A percentile compares a stretch with the other conserved stretches of the same genome.
Conservation (phyloP, 2,888 invertebrate genomes). For the Ophion ventricosus region DNA sequence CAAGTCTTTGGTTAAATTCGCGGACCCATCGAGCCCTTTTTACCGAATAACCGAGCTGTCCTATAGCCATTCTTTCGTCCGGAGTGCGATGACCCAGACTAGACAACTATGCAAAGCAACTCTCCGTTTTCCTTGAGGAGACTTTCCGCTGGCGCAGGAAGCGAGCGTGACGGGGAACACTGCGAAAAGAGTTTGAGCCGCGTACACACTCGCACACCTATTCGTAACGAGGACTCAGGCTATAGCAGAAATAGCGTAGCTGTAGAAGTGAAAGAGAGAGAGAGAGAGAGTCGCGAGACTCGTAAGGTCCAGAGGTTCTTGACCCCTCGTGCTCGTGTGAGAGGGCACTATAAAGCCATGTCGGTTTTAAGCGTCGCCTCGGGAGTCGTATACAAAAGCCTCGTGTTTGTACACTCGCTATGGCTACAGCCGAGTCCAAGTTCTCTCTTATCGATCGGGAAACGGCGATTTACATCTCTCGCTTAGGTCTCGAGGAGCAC, state of each 20-base stretch:
- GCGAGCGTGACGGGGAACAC: slow-evolving; percentile 48
- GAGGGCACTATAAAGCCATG: slow-evolving; percentile 73
- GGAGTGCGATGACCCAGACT: slow-evolving; percentile 53
- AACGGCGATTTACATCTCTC: slow-evolving; percentile 78
- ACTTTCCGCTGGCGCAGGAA: slow-evolving; percentile 32
- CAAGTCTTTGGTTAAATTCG: not conserved
- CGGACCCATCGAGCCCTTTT: not conserved
- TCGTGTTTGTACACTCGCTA: slow-evolving; percentile 16
- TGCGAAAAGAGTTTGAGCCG: slow-evolving; percentile 39
- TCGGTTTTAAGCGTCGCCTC: slow-evolving; percentile 65
- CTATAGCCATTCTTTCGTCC: not conserved
- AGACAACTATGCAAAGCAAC: slow-evolving; percentile 37
- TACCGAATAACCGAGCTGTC: not conserved
- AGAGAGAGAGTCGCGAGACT: not conserved
- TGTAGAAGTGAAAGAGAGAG: slow-evolving; percentile 16
- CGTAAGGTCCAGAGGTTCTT: slow-evolving; percentile 77
- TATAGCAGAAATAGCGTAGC: slow-evolving; percentile 25
- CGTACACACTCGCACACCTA: not conserved
- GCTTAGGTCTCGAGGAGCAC: slow-evolving; percentile 36
- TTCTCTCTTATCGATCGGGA: slow-evolving; percentile 77
- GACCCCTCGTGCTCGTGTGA: slow-evolving; percentile 73
- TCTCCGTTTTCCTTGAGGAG: slow-evolving; percentile 26
- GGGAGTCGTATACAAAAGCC: slow-evolving; percentile 16
- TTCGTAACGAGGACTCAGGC: slow-evolving; percentile 20
- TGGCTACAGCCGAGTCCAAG: slow-evolving; percentile 3